Conservation (phyloP, 2,888 invertebrate species). For the Dryococelus australis region DNA sequence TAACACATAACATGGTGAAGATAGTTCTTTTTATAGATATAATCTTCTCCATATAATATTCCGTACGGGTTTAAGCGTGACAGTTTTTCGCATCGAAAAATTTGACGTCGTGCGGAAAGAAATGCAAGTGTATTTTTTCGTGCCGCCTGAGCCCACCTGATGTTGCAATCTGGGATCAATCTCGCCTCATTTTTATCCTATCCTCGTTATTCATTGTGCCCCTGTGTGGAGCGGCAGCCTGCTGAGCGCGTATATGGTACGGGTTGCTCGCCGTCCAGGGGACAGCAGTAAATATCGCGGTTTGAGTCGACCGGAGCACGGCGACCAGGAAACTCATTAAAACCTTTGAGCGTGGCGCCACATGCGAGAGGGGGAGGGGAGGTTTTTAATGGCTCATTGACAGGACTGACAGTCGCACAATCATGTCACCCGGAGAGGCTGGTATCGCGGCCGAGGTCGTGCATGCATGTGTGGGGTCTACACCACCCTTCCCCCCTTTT, state of each 20-base stretch:
- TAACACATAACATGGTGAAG: too few species aligned
- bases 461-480: neutral
- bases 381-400: constrained; percentile 9
- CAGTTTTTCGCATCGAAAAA: too few species aligned
- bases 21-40: too few species aligned
- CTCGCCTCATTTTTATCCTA: neutral
- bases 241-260: neutral
- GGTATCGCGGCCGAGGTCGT: neutral
- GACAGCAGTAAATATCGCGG: constrained; percentile 9
- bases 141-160: too few species aligned
- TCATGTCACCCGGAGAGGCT: neutral
- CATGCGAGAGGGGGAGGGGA: neutral
- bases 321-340: constrained; percentile 1
- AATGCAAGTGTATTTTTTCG: too few species aligned
- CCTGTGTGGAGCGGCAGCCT: neutral
- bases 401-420: constrained; percentile 7
- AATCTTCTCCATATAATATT: too few species aligned
- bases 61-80: too few species aligned
- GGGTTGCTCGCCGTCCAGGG: neutral
- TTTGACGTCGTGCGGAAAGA: too few species aligned
- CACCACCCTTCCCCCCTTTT: neutral
- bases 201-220: neutral
- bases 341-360: neutral
- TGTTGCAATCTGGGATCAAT: too few species aligned
- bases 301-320: neutral